Base-by-base conservation (phyloP, 2,797 vertebrate species). In the Lithobates pipiens region DNA sequence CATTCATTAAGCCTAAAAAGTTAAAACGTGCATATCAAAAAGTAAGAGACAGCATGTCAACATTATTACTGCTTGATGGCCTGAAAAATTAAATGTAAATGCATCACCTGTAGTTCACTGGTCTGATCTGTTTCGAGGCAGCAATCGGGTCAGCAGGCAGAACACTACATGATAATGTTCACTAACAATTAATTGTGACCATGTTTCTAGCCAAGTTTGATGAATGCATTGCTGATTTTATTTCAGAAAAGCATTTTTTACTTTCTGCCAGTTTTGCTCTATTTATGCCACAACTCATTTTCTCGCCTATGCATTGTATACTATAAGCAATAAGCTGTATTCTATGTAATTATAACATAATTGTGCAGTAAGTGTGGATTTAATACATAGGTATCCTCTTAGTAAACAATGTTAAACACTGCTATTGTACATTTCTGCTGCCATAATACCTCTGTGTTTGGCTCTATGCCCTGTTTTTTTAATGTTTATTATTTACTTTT, bases 221-320 rank as follows among this genome's bases (percentile, higher is more conserved):
- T 50, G 25, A 75, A 50, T 54, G 54, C 25, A 15, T 50, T 15
- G 39, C 23, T 25, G 42, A 74, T 23, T 74, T 15, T 27, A 46
- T 74, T 74, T 46, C 39, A 46, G 13, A 4, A 74, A 46, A n/a
- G 25, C 13, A 8, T 46, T 74, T 50, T 15, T 27, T 57, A 54
- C 15, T 54, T 76, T 25, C 46, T 76, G 44, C 73, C 15, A 54
- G 13, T 75, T 50, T 27, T 44, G 25, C 15, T 75, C n/a, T 75
- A 75, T 75, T 75, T 75, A 75, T 75, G 15, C 16, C 6, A 75
- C 42, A 75, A 32, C 32, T 15, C 27, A 69, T 29, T 23, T 34
- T 70, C 18, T 10, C 6, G 32, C 3, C 68, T 32, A 29, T 29
- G 18, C n/a, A 29, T 50, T 46, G 25, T 50, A 50, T 54, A 13